Evolutionary conservation across 2,113 vertebrate species (phyloP), one percentile per base, ranked within the genome.

Genomic region (Fulica atra): DNA sequence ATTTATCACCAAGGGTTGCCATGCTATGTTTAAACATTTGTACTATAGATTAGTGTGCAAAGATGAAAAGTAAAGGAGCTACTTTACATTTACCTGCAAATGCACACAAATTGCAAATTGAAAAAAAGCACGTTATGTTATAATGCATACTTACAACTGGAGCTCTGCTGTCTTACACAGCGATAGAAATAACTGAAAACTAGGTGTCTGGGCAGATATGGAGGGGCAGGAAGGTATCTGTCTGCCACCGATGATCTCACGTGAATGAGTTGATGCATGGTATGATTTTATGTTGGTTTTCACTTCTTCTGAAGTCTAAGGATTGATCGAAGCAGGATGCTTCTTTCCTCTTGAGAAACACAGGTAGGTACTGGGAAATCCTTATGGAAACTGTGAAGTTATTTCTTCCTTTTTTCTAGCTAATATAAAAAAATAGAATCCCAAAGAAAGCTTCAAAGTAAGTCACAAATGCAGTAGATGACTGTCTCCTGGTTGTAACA

Each of bases 21-120:
- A 95, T 84, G 93, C 95, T 95, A 92, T 76, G 74, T 86, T 96
- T 97, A 97, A 97, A 97, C 97, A 97, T 98, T 98, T 98, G 97
- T 96, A 96, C 91, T 97, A 98, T 92, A 97, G 82, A 97, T 98
- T 96, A 97, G 87, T 88, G 89, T 68, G 38, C 77, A 95, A 95
- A 98, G 94, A 97, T 89, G 91, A 97, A 97, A 97, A 95, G 81
- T 78, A 68, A 91, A 96, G 86, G 84, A 93, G 61, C 6, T 63
- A 36, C 12, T 7, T 9, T 35, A 16, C 16, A 10, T 73, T 87
- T 80, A 44, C 33, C 64, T 79, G 56, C 57, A 88, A 81, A 88
- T 54, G 31, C 24, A 84, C 6, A 42, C 19, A 31, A 1, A 3
- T 8, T 48, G 23, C 71, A 84, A 77, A 92, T 42, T 66, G 38